Evolutionary conservation across 2,113 vertebrate species (phyloP).

Genomic region (Galemys pyrenaicus): DNA sequence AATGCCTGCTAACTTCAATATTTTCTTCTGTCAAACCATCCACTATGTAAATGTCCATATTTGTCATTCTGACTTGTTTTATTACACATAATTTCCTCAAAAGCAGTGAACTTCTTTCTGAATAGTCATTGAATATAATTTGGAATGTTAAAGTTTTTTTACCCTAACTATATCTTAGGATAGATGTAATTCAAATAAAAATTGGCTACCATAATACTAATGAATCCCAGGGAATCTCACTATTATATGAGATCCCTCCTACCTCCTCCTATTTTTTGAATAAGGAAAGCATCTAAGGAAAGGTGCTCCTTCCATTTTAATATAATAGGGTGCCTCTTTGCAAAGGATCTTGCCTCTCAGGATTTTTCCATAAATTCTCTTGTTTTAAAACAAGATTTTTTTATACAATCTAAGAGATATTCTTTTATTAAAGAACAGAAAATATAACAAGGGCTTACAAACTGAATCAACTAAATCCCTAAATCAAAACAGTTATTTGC

Average conservation of each 20-base stretch:
- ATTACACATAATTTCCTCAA: too few species aligned
- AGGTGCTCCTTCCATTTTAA: neutral
- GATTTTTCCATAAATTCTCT: neutral
- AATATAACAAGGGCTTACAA: neutral
- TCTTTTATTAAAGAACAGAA: neutral
- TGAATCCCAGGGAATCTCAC: neutral
- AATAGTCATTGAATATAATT: neutral
- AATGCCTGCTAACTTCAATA: too few species aligned
- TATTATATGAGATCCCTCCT: neutral
- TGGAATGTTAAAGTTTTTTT: neutral
- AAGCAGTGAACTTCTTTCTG: neutral
- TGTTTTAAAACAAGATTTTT: neutral
- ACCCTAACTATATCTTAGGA: neutral
- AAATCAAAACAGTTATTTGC: neutral
- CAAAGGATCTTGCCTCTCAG: neutral
- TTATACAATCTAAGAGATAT: neutral
- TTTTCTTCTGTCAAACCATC: too few species aligned
- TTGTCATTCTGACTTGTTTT: too few species aligned
- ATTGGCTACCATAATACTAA: neutral
- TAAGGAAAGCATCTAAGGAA: neutral
- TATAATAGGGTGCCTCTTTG: neutral
- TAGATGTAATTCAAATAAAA: conserved; percentile 12
- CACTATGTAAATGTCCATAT: too few species aligned
- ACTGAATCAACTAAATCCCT: neutral
- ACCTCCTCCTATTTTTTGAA: neutral